Base-by-base conservation (phyloP, 1,140 invertebrate species). In the Sipha flava region DNA sequence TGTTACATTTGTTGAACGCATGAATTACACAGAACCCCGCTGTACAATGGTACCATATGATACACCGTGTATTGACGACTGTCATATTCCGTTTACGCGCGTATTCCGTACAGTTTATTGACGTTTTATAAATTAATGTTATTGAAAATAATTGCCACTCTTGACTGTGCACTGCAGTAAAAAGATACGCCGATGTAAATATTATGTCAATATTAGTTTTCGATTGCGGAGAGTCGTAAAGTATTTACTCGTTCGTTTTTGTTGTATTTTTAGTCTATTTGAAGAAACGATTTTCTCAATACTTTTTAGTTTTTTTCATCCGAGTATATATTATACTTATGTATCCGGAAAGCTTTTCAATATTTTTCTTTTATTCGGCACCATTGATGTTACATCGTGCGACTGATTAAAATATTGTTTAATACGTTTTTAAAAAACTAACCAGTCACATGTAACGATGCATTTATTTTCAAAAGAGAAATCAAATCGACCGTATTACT, bases 201-300 rank as follows among this genome's bases (percentile, higher is more conserved):
- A 21, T 40, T 23, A 14, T 40, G 62, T 43, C 62, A 66, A 66
- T 66, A 70, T 70, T 70, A 29, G 40, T 70, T 47, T 70, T 70
- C 66, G 26, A 70, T 47, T 47, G 23, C 64, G 64, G 64, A n/a
- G 26, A 66, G 21, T 66, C 64, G 23, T 47, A 70, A 70, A 70
- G 40, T 47, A 70, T 47, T 70, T 70, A 45, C 23, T 47, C 43
- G 43, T 45, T 18, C 21, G 37, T 43, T 47, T 45, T 47, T 16
- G 40, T 70, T 45, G 66, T 70, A 47, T 70, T 70, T 70, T 26
- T 29, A 29, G 66, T 70, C 66, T 70, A 47, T 47, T 70, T 70
- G 43, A 47, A 70, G 43, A 70, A 70, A 70, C 66, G 66, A n/a
- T 70, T 70, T 70, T 29, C 66, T 45, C 66, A 26, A 29, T 14